Conservation (phyloP, 2,888 invertebrate species). For the Drosophila anomelani region DNA sequence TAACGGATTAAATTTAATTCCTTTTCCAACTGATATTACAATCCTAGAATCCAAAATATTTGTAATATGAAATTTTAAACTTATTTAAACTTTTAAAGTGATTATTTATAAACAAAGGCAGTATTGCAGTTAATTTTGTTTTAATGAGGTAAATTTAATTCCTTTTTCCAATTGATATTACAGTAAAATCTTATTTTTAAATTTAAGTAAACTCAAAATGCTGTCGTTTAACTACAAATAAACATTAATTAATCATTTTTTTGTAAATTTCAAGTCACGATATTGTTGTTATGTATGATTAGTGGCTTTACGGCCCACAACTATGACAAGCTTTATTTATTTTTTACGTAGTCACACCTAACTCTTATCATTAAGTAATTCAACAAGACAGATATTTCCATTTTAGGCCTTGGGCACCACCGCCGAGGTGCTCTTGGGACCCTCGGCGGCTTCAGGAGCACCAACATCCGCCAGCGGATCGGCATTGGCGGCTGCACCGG, state of each 20-base stretch:
- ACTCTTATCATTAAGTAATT: slow-evolving; percentile 18
- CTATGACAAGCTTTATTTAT: slow-evolving; percentile 38
- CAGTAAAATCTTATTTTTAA: neutral
- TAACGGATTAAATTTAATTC: no score
- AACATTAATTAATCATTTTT: neutral
- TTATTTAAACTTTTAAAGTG: no score
- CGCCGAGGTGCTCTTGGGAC: slow-evolving; percentile 26
- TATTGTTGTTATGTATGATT: slow-evolving; percentile 3
- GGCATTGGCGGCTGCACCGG: slow-evolving; percentile 49
- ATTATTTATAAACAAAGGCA: no score
- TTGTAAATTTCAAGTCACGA: neutral
- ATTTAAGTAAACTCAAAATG: neutral
- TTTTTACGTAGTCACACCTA: slow-evolving; percentile 35
- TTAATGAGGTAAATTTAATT: no score
- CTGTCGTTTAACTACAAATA: no score
- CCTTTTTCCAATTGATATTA: neutral
- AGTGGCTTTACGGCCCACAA: slow-evolving; percentile 1
- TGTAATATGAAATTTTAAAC: no score
- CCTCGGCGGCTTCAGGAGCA: slow-evolving; percentile 25
- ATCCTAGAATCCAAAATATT: neutral
- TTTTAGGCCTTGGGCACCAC: slow-evolving; percentile 51
- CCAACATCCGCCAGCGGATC: slow-evolving; percentile 58
- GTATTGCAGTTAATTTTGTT: no score
- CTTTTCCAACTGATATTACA: neutral
- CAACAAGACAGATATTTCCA: neutral